Base-by-base conservation (phyloP, 2,113 vertebrate species). In the Castor canadensis region DNA sequence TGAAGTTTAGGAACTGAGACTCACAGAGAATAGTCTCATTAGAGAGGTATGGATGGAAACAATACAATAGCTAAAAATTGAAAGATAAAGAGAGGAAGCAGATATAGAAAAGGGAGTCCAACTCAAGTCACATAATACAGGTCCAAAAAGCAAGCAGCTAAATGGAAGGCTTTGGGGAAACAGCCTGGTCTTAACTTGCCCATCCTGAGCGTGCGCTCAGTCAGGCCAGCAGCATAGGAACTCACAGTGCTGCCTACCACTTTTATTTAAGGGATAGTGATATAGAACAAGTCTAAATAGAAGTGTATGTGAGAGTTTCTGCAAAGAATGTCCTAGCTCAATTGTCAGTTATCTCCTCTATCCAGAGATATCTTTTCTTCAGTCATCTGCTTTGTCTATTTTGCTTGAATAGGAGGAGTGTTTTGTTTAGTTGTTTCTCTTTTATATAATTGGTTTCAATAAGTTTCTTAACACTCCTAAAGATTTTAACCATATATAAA, bases 401-500 rank as follows among this genome's bases (percentile, higher is more conserved):
- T 71, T 95, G 11, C 60, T 73, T 83, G 19, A 88, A 89, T 67
- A 56, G 38, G 67, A 58, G 56, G 17, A 69, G 5, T 49, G 83
- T 86, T 95, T 71, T 45, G 13, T 92, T 66, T 71, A 45, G 24
- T 82, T 83, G 32, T 60, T 75, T 87, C 84, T 96, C 30, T 83
- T 89, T 96, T 91, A 85, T 8, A 5, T 85, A 91, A 93, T 52
- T 54, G 71, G 32, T 84, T 95, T 94, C 54, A 58, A 1, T 95
- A 79, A 85, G n/a, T 82, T 84, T 81, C 76, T 83, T 95, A 62
- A 66, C 88, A 90, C 67, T 84, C 89, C 71, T 60, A 88, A 91
- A 82, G 80, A 97, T 91, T 94, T 86, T 89, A 84, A 80, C 56
- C 49, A 56, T 80, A 82, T 84, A 91, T 49, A 89, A 95, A n/a